A percentile compares a stretch with the other conserved stretches of the same genome.
Evolutionary conservation across 2,797 vertebrate species (phyloP).

Genomic region (Tarsius wallacei): DNA sequence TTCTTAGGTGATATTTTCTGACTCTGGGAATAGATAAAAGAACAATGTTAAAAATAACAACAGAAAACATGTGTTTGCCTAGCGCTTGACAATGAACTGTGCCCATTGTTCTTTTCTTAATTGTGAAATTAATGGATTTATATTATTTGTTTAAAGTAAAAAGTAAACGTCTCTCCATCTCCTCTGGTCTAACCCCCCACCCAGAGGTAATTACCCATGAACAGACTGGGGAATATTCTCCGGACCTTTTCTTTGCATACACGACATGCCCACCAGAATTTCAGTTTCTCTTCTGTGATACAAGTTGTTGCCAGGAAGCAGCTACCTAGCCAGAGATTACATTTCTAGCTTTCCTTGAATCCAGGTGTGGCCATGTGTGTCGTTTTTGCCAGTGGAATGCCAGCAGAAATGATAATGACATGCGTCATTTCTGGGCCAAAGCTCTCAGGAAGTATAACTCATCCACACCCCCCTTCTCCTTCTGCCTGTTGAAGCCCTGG

Average conservation of each 20-base stretch:
- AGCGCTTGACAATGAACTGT: not conserved
- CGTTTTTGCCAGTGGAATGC: not conserved
- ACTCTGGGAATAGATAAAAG: conserved; percentile 12
- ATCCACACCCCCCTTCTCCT: not conserved
- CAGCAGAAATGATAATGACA: not conserved
- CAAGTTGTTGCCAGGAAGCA: not conserved
- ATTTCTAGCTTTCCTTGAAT: not conserved
- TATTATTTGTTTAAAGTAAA: not conserved
- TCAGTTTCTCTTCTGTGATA: not conserved
- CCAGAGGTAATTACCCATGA: not conserved
- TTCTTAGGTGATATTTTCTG: conserved; percentile 12
- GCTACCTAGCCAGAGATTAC: not conserved
- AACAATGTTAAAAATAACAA: conserved; percentile 8
- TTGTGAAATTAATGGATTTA: not conserved
- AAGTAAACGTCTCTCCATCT: conserved; percentile 20
- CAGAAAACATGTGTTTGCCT: not conserved
- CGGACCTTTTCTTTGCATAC: not conserved
- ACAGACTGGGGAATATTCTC: not conserved
- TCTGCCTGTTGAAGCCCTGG: not conserved
- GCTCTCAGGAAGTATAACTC: conserved; percentile 58
- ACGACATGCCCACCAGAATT: not conserved
- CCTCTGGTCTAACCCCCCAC: not conserved
- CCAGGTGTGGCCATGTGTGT: not conserved
- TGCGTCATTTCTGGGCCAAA: not conserved
- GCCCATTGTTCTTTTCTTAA: not conserved